These are phyloP conservation scores for Lampris megalopsis DNA, from an alignment of 2,113 vertebrate species.

Conservation along the genomic window DNA sequence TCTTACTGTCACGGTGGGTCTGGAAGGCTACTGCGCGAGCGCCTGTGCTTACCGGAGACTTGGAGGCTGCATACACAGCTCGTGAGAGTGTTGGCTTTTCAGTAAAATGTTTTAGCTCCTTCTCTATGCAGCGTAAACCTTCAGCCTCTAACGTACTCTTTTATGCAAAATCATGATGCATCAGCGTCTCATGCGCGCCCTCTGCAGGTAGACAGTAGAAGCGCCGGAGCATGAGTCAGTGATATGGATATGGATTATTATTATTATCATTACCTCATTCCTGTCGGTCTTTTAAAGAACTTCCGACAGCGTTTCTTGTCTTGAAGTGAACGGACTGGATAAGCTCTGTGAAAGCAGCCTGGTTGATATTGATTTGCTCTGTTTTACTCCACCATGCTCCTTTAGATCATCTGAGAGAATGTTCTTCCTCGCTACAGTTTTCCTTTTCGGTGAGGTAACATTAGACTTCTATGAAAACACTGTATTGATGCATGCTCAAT, in stretches of 20 bases:
- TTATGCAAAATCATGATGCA: slow-evolving; percentile 20
- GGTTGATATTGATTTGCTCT: background rate
- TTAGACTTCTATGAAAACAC: background rate
- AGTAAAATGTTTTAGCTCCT: slow-evolving; percentile 57
- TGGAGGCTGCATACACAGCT: slow-evolving; percentile 29
- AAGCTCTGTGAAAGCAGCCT: background rate
- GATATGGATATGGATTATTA: background rate
- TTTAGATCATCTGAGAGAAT: slow-evolving; percentile 64
- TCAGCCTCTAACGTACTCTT: slow-evolving; percentile 26
- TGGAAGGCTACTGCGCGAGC: background rate
- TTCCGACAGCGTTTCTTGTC: slow-evolving; percentile 35
- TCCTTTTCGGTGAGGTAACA: slow-evolving; percentile 74
- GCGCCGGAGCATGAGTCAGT: background rate
- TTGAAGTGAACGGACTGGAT: background rate
- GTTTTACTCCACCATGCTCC: background rate
- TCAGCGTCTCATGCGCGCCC: slow-evolving; percentile 31
- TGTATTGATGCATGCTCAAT: background rate
- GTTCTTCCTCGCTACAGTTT: slow-evolving; percentile 63
- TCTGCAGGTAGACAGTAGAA: slow-evolving; percentile 13
- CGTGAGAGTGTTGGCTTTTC: slow-evolving; percentile 55
- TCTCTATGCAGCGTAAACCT: slow-evolving; percentile 40
- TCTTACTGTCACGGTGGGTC: too few relatives aligned
- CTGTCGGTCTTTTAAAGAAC: slow-evolving; percentile 9
- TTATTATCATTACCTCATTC: background rate
- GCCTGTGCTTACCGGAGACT: slow-evolving; percentile 3